phyloP scores from a whole-genome alignment of 1,140 invertebrate species.

The Venturia canescens region DNA sequence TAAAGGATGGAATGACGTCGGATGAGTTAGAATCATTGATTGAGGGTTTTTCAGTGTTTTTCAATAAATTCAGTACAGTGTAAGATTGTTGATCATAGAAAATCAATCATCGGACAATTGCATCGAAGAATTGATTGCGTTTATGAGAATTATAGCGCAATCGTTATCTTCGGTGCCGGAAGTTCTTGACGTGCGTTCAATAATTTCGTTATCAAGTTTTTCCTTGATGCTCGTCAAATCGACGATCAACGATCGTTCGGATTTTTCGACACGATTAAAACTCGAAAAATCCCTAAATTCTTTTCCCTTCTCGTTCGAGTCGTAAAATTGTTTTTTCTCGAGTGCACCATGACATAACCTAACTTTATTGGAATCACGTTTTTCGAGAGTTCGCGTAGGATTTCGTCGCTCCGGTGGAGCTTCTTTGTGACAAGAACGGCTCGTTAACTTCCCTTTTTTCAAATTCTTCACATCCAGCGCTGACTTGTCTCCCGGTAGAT shows the following conservation, averaged over 20 bases:
- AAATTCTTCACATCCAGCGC: not conserved
- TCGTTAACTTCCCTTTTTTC: not conserved
- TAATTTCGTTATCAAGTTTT: slow-evolving; percentile 21
- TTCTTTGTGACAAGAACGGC: not conserved
- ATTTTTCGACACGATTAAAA: not conserved
- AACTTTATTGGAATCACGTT: slow-evolving; percentile 6
- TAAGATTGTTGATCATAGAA: too few relatives aligned
- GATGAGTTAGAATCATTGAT: not conserved
- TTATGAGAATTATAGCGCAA: slow-evolving; percentile 29
- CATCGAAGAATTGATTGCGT: slow-evolving; percentile 36
- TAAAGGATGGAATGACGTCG: not conserved
- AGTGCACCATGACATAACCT: slow-evolving; percentile 13
- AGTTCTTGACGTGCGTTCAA: slow-evolving; percentile 27
- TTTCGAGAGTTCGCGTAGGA: slow-evolving; percentile 3
- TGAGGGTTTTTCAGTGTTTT: not conserved
- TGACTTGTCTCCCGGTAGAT: not conserved
- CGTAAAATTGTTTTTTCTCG: not conserved
- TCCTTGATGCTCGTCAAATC: slow-evolving; percentile 22
- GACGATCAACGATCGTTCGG: not conserved
- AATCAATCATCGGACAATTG: slow-evolving; percentile 16
- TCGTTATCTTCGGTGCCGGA: slow-evolving; percentile 15
- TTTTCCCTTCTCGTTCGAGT: not conserved
- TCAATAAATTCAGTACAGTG: not conserved
- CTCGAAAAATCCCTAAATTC: not conserved
- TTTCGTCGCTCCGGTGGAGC: too few relatives aligned